These are phyloP conservation scores for Sandelia bainsii DNA, from an alignment of 2,797 vertebrate genomes.

Conservation along the genomic window DNA sequence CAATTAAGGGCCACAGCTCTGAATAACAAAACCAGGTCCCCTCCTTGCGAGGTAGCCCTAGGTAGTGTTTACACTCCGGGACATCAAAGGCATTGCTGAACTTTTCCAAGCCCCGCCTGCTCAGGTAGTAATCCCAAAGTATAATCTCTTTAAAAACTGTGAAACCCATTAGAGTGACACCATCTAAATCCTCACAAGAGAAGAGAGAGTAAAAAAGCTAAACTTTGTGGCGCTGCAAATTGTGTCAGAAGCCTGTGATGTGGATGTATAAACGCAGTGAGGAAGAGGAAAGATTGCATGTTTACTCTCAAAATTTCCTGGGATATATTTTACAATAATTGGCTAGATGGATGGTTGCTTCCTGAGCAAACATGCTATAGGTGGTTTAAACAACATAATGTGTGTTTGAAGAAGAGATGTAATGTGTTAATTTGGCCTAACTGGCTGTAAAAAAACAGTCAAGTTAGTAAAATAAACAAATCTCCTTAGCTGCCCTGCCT, in stretches of 20 bases:
- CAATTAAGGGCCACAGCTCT: conserved; percentile 84
- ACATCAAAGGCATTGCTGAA: conserved; percentile 88
- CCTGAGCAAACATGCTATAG: conserved; percentile 68
- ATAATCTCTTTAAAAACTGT: conserved; percentile 87
- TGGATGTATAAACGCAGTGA: conserved; percentile 50
- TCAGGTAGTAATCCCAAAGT: conserved; percentile 86
- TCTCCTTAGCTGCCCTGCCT: conserved; percentile 60
- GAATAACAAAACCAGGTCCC: conserved; percentile 85
- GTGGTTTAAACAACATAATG: conserved; percentile 74
- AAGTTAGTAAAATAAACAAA: conserved; percentile 77
- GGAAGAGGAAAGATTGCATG: conserved; percentile 47
- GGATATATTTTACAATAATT: conserved; percentile 68
- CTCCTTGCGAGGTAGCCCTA: conserved; percentile 83
- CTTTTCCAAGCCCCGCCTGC: conserved; percentile 81
- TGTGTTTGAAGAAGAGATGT: conserved; percentile 75
- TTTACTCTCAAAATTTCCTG: conserved; percentile 76
- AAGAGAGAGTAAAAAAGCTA: conserved; percentile 20
- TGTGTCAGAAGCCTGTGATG: conserved; percentile 59
- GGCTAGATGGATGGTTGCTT: conserved; percentile 64
- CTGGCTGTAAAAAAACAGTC: conserved; percentile 75
- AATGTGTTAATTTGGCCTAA: conserved; percentile 74
- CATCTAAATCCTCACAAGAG: conserved; percentile 75
- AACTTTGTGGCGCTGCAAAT: conserved; percentile 53
- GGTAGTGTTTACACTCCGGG: conserved; percentile 83
- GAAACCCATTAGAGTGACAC: conserved; percentile 87